Percentiles rank a stretch among this genome's conserved stretches.
phyloP scores from a whole-genome alignment of 2,888 invertebrate species.

The Drosophila nigricruria region DNA sequence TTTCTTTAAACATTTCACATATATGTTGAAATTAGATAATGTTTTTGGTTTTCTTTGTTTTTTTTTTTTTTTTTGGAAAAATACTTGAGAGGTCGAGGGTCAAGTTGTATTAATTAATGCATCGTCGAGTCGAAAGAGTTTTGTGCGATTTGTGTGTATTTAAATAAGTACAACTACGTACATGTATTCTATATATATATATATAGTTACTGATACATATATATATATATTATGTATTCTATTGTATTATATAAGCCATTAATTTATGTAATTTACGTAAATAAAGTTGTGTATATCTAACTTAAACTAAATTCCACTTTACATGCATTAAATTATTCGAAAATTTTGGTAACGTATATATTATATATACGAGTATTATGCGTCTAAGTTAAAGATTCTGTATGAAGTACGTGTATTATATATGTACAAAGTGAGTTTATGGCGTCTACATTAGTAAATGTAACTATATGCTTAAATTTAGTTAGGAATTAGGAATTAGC shows the following conservation, averaged over 20 bases:
- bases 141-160: constrained; percentile 73
- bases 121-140: constrained; percentile 33
- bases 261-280: constrained; percentile 74
- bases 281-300: constrained; percentile 77
- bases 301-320: constrained; percentile 36
- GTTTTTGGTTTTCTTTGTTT: constrained; percentile 5
- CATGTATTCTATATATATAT: constrained; percentile 48
- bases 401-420: constrained; percentile 3
- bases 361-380: constrained; percentile 21
- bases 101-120: constrained; percentile 8
- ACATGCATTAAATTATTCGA: constrained; percentile 35
- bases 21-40: constrained; percentile 52
- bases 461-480: constrained; percentile 2
- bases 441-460: constrained; percentile 22
- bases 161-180: constrained; percentile 60
- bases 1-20: constrained; percentile 54
- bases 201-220: constrained; percentile 22
- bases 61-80: not conserved
- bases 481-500: constrained; percentile 20
- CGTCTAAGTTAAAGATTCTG: constrained; percentile 11
- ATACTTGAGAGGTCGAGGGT: constrained; percentile 1
- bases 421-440: constrained; percentile 45
- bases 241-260: constrained; percentile 69
- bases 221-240: constrained; percentile 32
- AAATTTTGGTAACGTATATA: constrained; percentile 42